Percentiles rank a stretch among this genome's conserved stretches.
phyloP scores from a whole-genome alignment of 2,888 invertebrate genomes.

The Syritta pipiens region DNA sequence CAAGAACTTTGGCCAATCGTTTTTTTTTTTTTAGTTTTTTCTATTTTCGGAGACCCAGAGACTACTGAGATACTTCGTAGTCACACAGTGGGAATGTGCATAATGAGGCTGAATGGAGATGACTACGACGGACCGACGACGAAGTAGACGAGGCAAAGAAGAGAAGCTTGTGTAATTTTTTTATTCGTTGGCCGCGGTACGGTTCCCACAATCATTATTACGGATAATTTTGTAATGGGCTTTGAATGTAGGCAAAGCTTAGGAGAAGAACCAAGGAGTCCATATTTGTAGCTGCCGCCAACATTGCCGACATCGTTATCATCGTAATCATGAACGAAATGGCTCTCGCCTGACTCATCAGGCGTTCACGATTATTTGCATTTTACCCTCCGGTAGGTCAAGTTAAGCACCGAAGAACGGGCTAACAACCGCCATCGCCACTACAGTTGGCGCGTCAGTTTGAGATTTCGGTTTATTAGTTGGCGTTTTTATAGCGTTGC shows the following conservation, averaged over 20 bases:
- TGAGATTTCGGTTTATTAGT: too few species aligned
- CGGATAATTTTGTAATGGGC: slow-evolving; percentile 65
- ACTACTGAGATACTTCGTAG: slow-evolving; percentile 28
- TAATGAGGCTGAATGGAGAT: slow-evolving; percentile 38
- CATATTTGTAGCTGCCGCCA: not conserved
- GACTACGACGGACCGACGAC: not conserved
- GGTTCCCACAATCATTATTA: slow-evolving; percentile 69
- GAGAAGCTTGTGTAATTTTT: slow-evolving; percentile 2
- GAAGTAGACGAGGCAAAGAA: not conserved
- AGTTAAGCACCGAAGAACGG: slow-evolving; percentile 2
- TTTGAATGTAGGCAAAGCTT: slow-evolving; percentile 50
- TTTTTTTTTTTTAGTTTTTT: slow-evolving; percentile 8
- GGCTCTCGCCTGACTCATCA: slow-evolving; percentile 40
- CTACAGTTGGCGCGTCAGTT: slow-evolving; percentile 47
- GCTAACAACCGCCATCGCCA: too few species aligned
- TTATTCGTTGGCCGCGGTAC: slow-evolving; percentile 44
- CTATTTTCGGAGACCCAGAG: not conserved
- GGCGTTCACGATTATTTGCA: slow-evolving; percentile 64
- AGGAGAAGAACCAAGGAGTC: slow-evolving; percentile 19
- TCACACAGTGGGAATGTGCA: slow-evolving; percentile 29
- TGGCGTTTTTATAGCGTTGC: too few species aligned
- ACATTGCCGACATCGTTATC: slow-evolving; percentile 18
- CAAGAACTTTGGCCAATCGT: slow-evolving; percentile 50
- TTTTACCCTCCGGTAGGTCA: slow-evolving; percentile 50
- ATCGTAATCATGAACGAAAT: slow-evolving; percentile 36